These are phyloP conservation scores for Drosophila pandora DNA, from an alignment of 1,140 invertebrate genomes.

Conservation along the genomic window DNA sequence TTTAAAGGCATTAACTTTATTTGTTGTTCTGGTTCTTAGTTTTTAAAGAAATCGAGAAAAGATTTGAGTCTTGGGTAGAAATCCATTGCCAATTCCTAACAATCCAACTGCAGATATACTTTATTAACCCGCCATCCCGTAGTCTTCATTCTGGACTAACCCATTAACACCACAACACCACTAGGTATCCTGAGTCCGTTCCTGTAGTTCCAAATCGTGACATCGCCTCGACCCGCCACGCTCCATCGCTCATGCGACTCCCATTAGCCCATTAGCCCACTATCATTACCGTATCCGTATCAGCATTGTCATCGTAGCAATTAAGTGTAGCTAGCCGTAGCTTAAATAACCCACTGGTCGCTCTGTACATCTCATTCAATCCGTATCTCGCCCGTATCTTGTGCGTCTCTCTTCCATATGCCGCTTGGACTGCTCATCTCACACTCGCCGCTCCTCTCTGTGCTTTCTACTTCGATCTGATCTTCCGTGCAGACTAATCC, in stretches of 20 bases:
- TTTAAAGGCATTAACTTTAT: too few relatives aligned
- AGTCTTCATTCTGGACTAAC: constrained; percentile 35
- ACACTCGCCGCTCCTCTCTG: constrained; percentile 47
- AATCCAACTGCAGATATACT: not conserved
- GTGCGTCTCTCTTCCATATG: constrained; percentile 69
- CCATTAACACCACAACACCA: constrained; percentile 3
- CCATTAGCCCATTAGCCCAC: constrained; percentile 3
- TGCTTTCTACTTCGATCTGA: constrained; percentile 49
- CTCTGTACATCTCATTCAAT: constrained; percentile 45
- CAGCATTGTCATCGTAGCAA: constrained; percentile 56
- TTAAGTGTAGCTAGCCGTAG: constrained; percentile 48
- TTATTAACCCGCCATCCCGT: constrained; percentile 1
- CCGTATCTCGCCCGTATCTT: constrained; percentile 47
- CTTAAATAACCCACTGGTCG: constrained; percentile 32
- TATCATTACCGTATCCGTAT: constrained; percentile 28
- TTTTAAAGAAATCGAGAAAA: too few relatives aligned
- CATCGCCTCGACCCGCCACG: constrained; percentile 27
- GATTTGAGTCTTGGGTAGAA: not conserved
- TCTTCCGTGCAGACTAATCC: constrained; percentile 89
- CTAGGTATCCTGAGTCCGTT: constrained; percentile 8
- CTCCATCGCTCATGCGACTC: constrained; percentile 46
- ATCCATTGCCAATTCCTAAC: not conserved
- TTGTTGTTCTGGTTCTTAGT: not conserved
- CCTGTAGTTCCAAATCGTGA: constrained; percentile 10
- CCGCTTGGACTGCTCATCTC: constrained; percentile 62